These are phyloP conservation scores for Suncus etruscus DNA, from an alignment of 2,113 vertebrate genomes.

Conservation along the genomic window DNA sequence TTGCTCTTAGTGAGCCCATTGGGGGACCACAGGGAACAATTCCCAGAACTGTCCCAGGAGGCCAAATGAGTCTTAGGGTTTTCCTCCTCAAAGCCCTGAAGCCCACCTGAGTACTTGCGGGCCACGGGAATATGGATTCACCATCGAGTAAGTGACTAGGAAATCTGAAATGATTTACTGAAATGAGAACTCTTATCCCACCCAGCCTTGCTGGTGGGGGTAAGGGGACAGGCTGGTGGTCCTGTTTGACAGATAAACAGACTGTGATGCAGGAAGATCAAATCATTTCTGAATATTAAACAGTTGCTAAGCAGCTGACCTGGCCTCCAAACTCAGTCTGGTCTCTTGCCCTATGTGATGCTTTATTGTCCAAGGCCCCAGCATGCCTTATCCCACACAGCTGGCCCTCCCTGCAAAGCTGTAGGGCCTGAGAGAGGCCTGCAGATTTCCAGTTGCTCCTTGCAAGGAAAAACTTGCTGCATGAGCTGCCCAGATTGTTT, in stretches of 20 bases:
- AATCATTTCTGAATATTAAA: conserved; percentile 38
- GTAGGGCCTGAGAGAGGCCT: neutral
- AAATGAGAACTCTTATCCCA: neutral
- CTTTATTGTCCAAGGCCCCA: neutral
- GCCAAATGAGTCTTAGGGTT: neutral
- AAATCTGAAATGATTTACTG: neutral
- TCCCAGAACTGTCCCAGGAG: neutral
- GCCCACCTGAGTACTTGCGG: neutral
- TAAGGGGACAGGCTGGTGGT: neutral
- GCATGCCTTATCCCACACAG: neutral
- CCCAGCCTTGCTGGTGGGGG: neutral
- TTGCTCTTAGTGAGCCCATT: neutral
- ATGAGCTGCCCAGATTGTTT: conserved; percentile 58
- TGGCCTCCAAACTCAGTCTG: neutral
- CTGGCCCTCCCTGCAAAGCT: neutral
- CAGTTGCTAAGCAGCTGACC: conserved; percentile 30
- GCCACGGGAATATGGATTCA: neutral
- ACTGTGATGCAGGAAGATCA: conserved; percentile 34
- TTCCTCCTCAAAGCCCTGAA: conserved; percentile 4
- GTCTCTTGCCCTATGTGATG: neutral
- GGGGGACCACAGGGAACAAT: neutral
- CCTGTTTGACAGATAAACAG: conserved; percentile 36
- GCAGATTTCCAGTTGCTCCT: neutral
- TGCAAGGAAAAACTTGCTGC: conserved; percentile 10
- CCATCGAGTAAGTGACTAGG: neutral